These are phyloP conservation scores for Machimus atricapillus DNA, from an alignment of 2,888 invertebrate genomes.

Conservation along the genomic window DNA sequence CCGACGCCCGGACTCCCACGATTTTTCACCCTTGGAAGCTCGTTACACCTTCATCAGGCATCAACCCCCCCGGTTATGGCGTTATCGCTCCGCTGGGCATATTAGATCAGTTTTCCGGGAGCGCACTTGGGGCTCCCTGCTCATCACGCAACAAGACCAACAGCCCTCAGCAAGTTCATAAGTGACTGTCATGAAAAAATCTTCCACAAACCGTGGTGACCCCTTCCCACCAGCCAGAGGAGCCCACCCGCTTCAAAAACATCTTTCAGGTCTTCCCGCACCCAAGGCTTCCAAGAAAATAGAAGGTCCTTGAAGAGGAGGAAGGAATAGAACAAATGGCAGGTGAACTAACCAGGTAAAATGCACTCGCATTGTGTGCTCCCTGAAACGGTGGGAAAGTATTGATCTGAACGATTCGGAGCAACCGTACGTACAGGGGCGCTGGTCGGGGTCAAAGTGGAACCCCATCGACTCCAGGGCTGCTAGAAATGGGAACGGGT, in stretches of 20 bases:
- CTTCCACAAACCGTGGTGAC: background rate
- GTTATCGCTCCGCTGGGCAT: background rate
- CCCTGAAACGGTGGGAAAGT: background rate
- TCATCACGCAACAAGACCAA: background rate
- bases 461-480: background rate
- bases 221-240: background rate
- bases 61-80: background rate
- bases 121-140: background rate
- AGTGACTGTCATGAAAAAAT: background rate
- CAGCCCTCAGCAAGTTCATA: background rate
- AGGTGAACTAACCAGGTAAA: background rate
- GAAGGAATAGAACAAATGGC: background rate
- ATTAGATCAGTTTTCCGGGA: slow-evolving; percentile 24
- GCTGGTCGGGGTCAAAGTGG: background rate
- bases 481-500: background rate
- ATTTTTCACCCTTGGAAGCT: background rate
- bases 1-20: background rate
- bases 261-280: background rate
- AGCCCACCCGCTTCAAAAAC: background rate
- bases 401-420: background rate
- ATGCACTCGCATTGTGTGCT: background rate
- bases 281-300: background rate
- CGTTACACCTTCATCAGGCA: background rate
- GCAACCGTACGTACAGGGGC: background rate
- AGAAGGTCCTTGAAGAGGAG: background rate